A percentile compares a stretch with the other conserved stretches of the same genome.
Conservation (phyloP, 2,113 vertebrate species). For the Psilopsiagon aurifrons region DNA sequence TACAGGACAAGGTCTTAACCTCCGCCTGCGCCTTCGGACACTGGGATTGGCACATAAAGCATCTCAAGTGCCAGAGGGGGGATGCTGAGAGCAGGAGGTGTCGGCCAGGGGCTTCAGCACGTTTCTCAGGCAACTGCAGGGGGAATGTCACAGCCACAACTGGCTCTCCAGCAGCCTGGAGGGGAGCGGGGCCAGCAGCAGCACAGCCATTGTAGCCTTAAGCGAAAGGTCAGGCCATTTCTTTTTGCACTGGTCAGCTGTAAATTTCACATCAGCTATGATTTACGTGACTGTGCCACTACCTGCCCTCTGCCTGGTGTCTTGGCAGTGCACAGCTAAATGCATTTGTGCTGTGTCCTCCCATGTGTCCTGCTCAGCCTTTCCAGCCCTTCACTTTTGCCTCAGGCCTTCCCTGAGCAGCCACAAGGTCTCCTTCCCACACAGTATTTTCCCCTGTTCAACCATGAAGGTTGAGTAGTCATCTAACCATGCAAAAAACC, state of each 20-base stretch:
- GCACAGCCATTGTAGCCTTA: not conserved
- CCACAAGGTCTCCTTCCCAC: not conserved
- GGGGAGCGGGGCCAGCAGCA: not conserved
- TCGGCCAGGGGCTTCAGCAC: not conserved
- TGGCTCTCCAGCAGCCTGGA: not conserved
- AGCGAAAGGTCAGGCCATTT: not conserved
- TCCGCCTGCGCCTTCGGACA: not conserved
- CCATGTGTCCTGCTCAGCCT: not conserved
- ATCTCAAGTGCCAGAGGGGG: not conserved
- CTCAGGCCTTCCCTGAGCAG: fast-evolving
- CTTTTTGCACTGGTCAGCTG: not conserved
- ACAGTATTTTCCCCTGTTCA: not conserved
- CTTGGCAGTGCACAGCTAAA: not conserved
- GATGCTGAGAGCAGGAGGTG: not conserved
- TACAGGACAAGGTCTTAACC: constrained; percentile 50
- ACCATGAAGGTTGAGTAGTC: not conserved
- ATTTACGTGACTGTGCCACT: not conserved
- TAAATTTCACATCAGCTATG: not conserved
- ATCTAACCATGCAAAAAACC: not conserved
- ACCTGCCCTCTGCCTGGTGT: not conserved
- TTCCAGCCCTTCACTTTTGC: not conserved
- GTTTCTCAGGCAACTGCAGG: constrained; percentile 35
- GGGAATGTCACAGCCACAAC: constrained; percentile 16
- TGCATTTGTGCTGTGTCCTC: not conserved
- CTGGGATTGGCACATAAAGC: not conserved